These are phyloP conservation scores for Malacoctenus gilli DNA, from an alignment of 2,797 vertebrate genomes.

Conservation along the genomic window DNA sequence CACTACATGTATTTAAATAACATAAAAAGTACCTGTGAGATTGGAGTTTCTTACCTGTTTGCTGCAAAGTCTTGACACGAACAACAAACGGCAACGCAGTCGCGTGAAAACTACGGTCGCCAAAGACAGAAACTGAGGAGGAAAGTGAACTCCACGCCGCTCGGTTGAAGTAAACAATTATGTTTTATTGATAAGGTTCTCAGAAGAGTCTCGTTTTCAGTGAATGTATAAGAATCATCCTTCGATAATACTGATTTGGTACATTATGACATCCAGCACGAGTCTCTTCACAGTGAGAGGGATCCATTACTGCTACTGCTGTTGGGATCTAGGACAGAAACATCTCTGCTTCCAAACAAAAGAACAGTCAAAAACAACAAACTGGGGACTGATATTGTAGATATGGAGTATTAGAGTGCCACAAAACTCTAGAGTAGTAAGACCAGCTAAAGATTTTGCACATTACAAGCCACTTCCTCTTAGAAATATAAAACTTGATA, in stretches of 20 bases:
- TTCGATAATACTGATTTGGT: slow-evolving; percentile 89
- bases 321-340: slow-evolving; percentile 84
- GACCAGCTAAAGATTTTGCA: slow-evolving; percentile 88
- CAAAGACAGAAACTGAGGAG: slow-evolving; percentile 44
- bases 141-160: slow-evolving; percentile 69
- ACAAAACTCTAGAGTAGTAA: slow-evolving; percentile 87
- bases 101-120: slow-evolving; percentile 8
- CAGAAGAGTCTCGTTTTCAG: slow-evolving; percentile 86
- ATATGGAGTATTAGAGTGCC: slow-evolving; percentile 86
- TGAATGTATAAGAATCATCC: slow-evolving; percentile 81
- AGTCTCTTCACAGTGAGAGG: slow-evolving; percentile 87
- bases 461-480: slow-evolving; percentile 89
- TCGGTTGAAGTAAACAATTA: slow-evolving; percentile 84
- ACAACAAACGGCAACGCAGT: too few species aligned
- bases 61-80: too few species aligned
- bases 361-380: slow-evolving; percentile 78
- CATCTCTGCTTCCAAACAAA: slow-evolving; percentile 75
- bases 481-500: slow-evolving; percentile 92
- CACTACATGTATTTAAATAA: too few species aligned
- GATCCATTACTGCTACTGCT: slow-evolving; percentile 84
- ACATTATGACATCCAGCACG: slow-evolving; percentile 88
- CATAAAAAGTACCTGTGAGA: too few species aligned
- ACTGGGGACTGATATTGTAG: slow-evolving; percentile 81
- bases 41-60: too few species aligned
- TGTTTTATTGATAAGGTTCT: slow-evolving; percentile 88